Conservation (phyloP, 2,113 vertebrate genomes). For the Zosterops hypoxanthus region DNA sequence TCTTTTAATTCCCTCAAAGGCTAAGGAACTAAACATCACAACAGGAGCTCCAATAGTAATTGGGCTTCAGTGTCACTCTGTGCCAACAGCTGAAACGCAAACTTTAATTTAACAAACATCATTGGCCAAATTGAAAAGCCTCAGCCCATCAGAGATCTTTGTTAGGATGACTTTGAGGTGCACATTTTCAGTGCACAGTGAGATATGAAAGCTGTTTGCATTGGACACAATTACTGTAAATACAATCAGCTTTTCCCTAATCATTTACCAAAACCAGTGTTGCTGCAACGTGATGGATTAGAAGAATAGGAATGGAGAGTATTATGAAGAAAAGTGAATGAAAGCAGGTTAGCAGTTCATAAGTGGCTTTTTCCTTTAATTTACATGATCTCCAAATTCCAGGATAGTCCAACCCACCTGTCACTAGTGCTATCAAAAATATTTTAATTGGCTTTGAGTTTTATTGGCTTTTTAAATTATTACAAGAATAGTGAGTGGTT, state of each 20-base stretch:
- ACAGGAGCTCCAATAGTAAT: conserved; percentile 12
- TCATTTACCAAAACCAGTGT: background rate
- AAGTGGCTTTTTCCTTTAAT: background rate
- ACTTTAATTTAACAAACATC: background rate
- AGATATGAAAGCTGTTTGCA: background rate
- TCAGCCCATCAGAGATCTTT: background rate
- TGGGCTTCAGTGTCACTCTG: conserved; percentile 37
- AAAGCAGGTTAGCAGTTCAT: background rate
- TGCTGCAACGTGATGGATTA: background rate
- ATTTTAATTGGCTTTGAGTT: background rate
- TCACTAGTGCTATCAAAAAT: background rate
- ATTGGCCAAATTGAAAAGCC: background rate
- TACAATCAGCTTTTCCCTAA: background rate
- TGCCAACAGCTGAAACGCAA: background rate
- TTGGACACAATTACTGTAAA: background rate
- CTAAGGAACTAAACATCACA: conserved; percentile 19
- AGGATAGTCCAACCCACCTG: background rate
- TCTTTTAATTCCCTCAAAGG: background rate
- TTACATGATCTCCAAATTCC: background rate
- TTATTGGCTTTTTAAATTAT: background rate
- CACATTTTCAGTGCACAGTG: background rate
- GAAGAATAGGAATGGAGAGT: background rate
- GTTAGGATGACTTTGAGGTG: background rate
- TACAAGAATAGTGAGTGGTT: background rate
- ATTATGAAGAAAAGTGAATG: background rate